These are phyloP conservation scores for Sebastes trivittatus DNA, from an alignment of 2,797 vertebrate species.

Conservation along the genomic window DNA sequence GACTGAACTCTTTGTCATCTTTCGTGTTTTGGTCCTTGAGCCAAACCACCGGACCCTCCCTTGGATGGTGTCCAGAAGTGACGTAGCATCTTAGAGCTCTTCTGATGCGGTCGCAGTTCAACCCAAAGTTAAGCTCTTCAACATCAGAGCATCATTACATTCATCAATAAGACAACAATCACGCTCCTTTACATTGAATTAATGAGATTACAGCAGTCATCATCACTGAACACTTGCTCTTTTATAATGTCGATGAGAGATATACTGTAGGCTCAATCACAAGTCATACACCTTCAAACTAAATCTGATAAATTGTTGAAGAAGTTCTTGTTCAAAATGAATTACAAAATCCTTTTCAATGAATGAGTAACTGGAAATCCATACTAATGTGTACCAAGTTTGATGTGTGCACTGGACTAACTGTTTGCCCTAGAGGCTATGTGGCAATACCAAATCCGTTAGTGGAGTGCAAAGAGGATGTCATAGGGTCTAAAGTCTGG, in stretches of 20 bases:
- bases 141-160: background rate
- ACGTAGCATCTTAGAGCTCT: background rate
- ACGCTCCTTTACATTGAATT: background rate
- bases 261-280: too few relatives aligned
- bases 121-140: background rate
- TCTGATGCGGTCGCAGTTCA: background rate
- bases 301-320: background rate
- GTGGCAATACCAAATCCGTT: background rate
- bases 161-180: background rate
- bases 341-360: background rate
- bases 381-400: background rate
- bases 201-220: background rate
- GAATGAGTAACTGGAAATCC: background rate
- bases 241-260: background rate
- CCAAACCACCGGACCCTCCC: conserved; percentile 16
- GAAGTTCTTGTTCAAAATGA: background rate
- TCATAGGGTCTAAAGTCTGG: too few relatives aligned
- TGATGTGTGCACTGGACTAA: background rate
- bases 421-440: background rate
- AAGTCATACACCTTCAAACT: background rate
- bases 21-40: background rate
- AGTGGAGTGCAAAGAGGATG: too few relatives aligned
- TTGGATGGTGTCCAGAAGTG: background rate
- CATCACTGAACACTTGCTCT: background rate
- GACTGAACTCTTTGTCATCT: background rate